These are phyloP conservation scores for Hylia prasina DNA, from an alignment of 2,113 vertebrate genomes.

Conservation along the genomic window DNA sequence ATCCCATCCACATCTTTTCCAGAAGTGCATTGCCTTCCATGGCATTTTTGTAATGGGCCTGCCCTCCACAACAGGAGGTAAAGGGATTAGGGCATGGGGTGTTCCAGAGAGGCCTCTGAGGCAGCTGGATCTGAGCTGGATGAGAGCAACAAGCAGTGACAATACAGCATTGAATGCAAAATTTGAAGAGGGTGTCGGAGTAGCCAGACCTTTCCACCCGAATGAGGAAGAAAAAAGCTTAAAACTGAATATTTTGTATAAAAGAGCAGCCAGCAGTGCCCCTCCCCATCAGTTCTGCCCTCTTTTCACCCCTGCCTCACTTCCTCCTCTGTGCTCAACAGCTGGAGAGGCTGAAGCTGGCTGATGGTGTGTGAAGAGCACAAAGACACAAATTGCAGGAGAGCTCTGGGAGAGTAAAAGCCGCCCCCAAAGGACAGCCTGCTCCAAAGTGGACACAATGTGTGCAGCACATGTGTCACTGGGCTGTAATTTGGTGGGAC, in stretches of 20 bases:
- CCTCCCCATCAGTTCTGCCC: not conserved
- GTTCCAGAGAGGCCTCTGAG: not conserved
- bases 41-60: not conserved
- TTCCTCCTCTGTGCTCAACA: not conserved
- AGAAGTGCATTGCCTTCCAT: accelerated
- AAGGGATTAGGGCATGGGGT: not conserved
- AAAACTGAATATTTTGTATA: not conserved
- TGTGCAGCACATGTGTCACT: not conserved
- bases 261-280: not conserved
- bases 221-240: not conserved
- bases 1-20: not conserved
- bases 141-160: not conserved
- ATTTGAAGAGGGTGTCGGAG: not conserved
- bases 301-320: not conserved
- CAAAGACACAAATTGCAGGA: not conserved
- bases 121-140: not conserved
- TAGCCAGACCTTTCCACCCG: not conserved
- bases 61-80: accelerated
- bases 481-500: not conserved
- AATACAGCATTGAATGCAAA: not conserved
- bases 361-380: not conserved
- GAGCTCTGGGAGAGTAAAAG: not conserved
- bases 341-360: not conserved
- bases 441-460: not conserved
- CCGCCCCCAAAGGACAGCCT: not conserved